Base-by-base conservation (phyloP, 2,113 vertebrate genomes). In the Condylura cristata region DNA sequence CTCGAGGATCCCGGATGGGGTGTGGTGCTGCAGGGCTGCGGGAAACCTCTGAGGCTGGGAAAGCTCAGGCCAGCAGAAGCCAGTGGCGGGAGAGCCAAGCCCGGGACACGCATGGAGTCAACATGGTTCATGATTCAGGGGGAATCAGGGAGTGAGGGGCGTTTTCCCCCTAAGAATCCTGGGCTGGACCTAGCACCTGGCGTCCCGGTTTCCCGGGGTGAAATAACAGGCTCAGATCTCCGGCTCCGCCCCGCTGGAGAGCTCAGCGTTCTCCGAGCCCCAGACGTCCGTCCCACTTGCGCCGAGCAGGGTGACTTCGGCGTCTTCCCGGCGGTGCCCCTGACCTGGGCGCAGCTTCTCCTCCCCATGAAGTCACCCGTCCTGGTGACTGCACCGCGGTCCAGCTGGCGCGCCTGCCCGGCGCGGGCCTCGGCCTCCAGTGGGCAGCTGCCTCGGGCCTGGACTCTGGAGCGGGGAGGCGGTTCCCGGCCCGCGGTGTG, bases 61-160 rank as follows among this genome's bases (percentile, higher is more conserved):
- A 92, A 86, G 18, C 76, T 53, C 39, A 71, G 72, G 14, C 39
- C 88, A n/a, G 85, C 48, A 58, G n/a, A 76, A 93, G 68, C 95
- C 83, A 68, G 83, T 82, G 83, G 46, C 83, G 30, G 32, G 34
- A 53, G 34, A 34, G 71, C 41, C 88, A 60, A 66, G 81, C 48
- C 68, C 32, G 56, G 51, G 48, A 41, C 26, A 20, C 84, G 20
- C 91, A n/a, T 39, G 37, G 92, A 75, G 53, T 37, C 13, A 17
- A 66, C 90, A 76, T 41, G 72, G 46, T 65, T 94, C 89, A 86
- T 86, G 95, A 68, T 93, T 81, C 83, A 63, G 37, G 72, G 82
- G 89, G 81, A 94, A 93, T 60, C 20, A 85, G 83, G 93, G 72
- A 95, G n/a, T 30, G 56, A 93, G 79, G 82, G 90, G 81, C 22